Conservation (phyloP, 1,140 invertebrate genomes). For the Copidosoma floridanum region DNA sequence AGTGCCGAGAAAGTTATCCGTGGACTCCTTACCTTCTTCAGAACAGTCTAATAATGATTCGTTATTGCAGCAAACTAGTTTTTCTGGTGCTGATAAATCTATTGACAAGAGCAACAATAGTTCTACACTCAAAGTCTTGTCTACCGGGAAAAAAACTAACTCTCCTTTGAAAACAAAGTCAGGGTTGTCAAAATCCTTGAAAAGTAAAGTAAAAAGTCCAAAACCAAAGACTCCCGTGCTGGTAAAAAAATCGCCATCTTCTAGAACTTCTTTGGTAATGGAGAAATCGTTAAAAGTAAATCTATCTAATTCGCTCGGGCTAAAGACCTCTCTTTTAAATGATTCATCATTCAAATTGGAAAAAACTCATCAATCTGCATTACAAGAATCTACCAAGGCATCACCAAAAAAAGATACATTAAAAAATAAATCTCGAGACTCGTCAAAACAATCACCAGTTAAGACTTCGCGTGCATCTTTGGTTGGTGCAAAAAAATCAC, state of each 20-base stretch:
- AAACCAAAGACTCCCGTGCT: too few species aligned
- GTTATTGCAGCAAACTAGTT: neutral
- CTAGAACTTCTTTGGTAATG: neutral
- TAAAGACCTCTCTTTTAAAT: too few species aligned
- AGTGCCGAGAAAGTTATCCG: slow-evolving; percentile 34
- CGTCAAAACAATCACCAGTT: too few species aligned
- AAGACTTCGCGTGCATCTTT: too few species aligned
- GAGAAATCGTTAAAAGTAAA: too few species aligned
- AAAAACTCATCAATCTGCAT: too few species aligned
- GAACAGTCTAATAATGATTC: slow-evolving; percentile 29
- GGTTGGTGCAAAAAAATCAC: neutral
- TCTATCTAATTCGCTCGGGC: too few species aligned
- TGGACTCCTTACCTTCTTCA: slow-evolving; percentile 30
- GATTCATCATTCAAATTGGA: neutral
- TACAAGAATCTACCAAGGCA: too few species aligned
- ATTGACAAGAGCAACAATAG: too few species aligned
- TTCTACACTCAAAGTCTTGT: too few species aligned
- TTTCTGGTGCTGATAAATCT: neutral
- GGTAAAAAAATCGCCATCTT: slow-evolving; percentile 12
- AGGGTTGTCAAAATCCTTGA: slow-evolving; percentile 34
- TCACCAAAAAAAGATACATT: too few species aligned
- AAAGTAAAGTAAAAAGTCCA: slow-evolving; percentile 27
- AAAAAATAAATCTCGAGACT: too few species aligned
- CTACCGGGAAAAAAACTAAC: neutral
- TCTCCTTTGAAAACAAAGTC: slow-evolving; percentile 3